Conservation (phyloP, 2,888 invertebrate genomes). For the Acanthococcus lagerstroemiae region DNA sequence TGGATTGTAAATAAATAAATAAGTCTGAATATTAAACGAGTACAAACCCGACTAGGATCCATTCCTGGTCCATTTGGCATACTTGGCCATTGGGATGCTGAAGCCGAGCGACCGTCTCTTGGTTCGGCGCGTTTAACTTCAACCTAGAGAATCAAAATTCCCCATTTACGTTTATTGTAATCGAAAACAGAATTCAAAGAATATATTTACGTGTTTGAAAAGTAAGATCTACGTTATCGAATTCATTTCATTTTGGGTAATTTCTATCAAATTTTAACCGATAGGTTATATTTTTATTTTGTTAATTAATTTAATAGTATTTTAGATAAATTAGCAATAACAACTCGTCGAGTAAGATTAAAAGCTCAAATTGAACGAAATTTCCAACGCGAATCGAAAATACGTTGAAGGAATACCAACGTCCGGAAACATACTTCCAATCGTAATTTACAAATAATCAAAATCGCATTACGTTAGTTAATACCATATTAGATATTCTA, state of each 20-base stretch:
- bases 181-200: background rate
- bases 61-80: background rate
- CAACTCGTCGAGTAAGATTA: no score
- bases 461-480: background rate
- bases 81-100: conserved; percentile 1
- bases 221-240: no score
- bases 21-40: background rate
- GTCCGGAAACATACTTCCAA: background rate
- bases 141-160: conserved; percentile 9
- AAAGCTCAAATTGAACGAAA: no score
- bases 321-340: background rate
- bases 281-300: no score
- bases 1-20: background rate
- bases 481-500: background rate
- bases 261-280: no score
- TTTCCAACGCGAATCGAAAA: no score
- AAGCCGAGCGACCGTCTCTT: conserved; percentile 14
- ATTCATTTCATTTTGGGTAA: no score
- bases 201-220: no score
- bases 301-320: background rate
- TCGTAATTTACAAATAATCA: background rate
- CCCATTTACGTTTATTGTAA: no score
- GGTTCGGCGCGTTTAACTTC: conserved; percentile 26
- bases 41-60: conserved; percentile 3
- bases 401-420: no score